Evolutionary conservation across 2,113 vertebrate genomes (phyloP).

Genomic region (Sinocyclocheilus anshuiensis): DNA sequence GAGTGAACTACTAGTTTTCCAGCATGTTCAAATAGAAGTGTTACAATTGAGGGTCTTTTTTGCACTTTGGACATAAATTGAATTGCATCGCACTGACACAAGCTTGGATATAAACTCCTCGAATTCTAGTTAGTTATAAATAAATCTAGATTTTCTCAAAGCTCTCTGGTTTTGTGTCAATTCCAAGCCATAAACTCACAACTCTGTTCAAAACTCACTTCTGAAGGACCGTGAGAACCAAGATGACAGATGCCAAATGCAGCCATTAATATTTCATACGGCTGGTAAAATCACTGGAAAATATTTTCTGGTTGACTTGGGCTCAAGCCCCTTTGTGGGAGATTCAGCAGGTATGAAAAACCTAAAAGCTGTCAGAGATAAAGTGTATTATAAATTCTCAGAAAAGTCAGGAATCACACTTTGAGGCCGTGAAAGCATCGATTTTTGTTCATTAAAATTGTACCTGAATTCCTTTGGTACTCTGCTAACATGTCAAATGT

Average conservation of each 20-base stretch:
- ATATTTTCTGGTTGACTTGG: conserved; percentile 1
- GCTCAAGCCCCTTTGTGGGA: conserved; percentile 3
- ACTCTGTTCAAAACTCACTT: neutral
- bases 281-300: conserved; percentile 11
- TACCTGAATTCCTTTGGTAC: neutral
- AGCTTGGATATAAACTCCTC: neutral
- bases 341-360: neutral
- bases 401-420: neutral
- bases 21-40: neutral
- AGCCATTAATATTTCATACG: conserved; percentile 13
- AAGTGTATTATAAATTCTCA: neutral
- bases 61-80: neutral
- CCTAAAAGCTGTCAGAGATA: neutral
- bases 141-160: neutral
- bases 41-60: neutral
- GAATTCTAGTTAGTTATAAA: neutral
- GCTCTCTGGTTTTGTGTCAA: conserved; percentile 1
- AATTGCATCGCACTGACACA: neutral
- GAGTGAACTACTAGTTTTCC: neutral
- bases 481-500: neutral
- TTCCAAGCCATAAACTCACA: neutral
- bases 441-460: neutral
- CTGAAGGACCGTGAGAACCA: neutral
- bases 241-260: conserved; percentile 19
- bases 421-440: neutral